phyloP scores from a whole-genome alignment of 2,113 vertebrate species.

The Melanerpes formicivorus region DNA sequence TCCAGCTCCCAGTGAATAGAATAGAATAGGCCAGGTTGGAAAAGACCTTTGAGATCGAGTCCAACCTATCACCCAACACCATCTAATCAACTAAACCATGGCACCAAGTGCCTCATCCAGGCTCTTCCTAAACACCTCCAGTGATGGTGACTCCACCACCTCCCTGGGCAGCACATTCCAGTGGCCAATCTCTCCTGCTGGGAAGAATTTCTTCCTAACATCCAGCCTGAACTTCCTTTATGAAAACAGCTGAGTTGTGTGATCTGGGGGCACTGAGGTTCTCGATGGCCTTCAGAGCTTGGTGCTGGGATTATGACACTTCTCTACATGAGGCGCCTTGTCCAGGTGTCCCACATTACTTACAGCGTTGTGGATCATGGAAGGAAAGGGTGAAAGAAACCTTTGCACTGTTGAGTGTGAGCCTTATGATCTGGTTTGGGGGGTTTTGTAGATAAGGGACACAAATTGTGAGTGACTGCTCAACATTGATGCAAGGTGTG shows the following conservation, averaged over 20 bases:
- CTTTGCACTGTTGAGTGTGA: neutral
- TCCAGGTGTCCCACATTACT: neutral
- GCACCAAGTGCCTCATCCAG: too few relatives aligned
- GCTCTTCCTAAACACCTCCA: too few relatives aligned
- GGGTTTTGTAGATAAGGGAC: neutral
- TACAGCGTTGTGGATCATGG: neutral
- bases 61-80: too few relatives aligned
- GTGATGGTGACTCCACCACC: too few relatives aligned
- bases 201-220: too few relatives aligned
- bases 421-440: neutral
- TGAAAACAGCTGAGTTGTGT: neutral
- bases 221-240: neutral
- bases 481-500: neutral
- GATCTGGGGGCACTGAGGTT: neutral
- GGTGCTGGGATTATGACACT: neutral
- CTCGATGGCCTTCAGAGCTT: neutral
- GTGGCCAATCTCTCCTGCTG: too few relatives aligned
- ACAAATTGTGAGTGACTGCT: neutral
- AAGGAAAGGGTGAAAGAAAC: neutral
- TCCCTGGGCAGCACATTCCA: too few relatives aligned
- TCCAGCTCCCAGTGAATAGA: neutral
- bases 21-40: too few relatives aligned
- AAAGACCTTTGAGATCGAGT: too few relatives aligned
- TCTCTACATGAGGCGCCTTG: neutral
- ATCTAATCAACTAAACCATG: too few relatives aligned